Evolutionary conservation across 1,140 invertebrate species (phyloP).

Genomic region (Tetragonula clypearis): DNA sequence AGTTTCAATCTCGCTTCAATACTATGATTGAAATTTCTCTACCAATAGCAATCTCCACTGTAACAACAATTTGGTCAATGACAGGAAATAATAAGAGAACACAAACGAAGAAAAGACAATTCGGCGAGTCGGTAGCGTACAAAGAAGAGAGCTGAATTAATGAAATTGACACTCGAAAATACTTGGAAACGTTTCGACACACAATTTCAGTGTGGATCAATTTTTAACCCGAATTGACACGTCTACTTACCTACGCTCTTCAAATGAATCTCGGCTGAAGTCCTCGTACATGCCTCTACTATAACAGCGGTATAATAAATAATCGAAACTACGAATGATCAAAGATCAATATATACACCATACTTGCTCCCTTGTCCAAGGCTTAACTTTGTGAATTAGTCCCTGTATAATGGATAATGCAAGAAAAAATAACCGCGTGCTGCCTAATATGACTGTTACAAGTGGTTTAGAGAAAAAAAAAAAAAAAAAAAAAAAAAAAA

Average conservation of each 20-base stretch:
- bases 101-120: not conserved
- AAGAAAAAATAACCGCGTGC: conserved; percentile 52
- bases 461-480: not conserved
- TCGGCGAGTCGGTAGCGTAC: conserved; percentile 36
- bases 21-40: not conserved
- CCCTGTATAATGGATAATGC: conserved; percentile 62
- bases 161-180: conserved; percentile 34
- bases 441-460: conserved; percentile 67
- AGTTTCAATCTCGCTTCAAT: not conserved
- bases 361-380: conserved; percentile 76
- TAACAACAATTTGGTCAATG: not conserved
- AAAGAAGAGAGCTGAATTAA: conserved; percentile 52
- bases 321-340: conserved; percentile 75
- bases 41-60: not conserved
- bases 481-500: not conserved
- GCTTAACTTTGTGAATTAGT: conserved; percentile 80
- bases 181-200: conserved; percentile 47
- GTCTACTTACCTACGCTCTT: conserved; percentile 89
- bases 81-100: not conserved
- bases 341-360: conserved; percentile 65
- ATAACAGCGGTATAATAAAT: conserved; percentile 80
- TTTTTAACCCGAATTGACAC: conserved; percentile 56
- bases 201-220: conserved; percentile 71
- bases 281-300: conserved; percentile 90
- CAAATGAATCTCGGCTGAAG: conserved; percentile 92